A percentile compares a stretch with the other conserved stretches of the same genome.
These are phyloP conservation scores for Heliconius erato DNA, from an alignment of 2,888 invertebrate genomes.

Conservation along the genomic window DNA sequence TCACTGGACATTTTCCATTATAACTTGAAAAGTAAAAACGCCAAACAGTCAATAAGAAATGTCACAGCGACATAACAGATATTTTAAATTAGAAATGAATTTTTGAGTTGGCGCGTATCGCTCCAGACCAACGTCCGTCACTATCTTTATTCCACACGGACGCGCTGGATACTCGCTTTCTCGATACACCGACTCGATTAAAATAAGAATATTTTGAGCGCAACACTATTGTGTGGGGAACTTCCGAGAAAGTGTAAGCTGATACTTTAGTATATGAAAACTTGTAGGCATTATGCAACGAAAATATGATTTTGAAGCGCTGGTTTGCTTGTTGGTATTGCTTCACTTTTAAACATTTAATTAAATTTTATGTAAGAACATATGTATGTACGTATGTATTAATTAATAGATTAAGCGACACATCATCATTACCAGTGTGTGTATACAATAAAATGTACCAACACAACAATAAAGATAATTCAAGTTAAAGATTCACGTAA, in stretches of 20 bases:
- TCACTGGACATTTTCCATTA: background rate
- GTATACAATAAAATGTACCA: background rate
- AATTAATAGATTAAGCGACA: background rate
- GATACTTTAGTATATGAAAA: conserved; percentile 58
- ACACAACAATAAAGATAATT: conserved; percentile 2
- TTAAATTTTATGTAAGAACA: background rate
- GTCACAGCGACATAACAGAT: conserved; percentile 61
- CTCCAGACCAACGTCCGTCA: conserved; percentile 77
- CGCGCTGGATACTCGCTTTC: conserved; percentile 70
- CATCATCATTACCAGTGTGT: background rate
- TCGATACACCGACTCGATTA: conserved; percentile 80
- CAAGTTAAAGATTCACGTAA: conserved; percentile 9
- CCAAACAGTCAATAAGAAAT: conserved; percentile 37
- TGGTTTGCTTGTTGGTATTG: background rate
- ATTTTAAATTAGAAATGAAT: conserved; percentile 79
- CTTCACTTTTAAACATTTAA: background rate
- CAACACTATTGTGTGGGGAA: conserved; percentile 72
- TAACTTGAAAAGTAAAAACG: conserved; percentile 24
- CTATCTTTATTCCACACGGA: conserved; percentile 83
- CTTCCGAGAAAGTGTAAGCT: conserved; percentile 66
- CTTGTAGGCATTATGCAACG: conserved; percentile 42
- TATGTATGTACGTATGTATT: background rate
- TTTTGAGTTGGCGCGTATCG: conserved; percentile 67
- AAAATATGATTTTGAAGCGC: background rate
- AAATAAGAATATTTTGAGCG: conserved; percentile 80